phyloP scores from a whole-genome alignment of 1,140 invertebrate genomes.

The Prorops nasuta region DNA sequence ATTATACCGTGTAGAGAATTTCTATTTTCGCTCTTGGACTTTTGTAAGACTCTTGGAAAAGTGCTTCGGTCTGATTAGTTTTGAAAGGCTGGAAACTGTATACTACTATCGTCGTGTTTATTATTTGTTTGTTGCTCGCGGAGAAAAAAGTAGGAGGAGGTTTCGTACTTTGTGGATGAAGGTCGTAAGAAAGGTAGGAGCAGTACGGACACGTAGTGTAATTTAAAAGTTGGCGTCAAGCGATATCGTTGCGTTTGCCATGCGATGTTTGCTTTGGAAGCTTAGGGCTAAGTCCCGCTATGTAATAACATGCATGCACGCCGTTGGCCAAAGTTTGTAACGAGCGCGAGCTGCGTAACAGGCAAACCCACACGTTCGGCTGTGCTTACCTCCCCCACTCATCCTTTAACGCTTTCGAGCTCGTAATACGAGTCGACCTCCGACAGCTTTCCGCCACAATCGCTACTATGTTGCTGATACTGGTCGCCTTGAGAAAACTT shows the following conservation, averaged over 20 bases:
- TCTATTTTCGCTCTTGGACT: too few relatives aligned
- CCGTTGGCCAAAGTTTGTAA: slow-evolving; percentile 33
- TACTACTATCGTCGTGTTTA: too few relatives aligned
- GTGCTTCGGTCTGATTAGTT: too few relatives aligned
- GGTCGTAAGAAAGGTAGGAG: background rate
- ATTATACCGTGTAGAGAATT: too few relatives aligned
- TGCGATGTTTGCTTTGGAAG: slow-evolving; percentile 31
- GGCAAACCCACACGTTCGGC: slow-evolving; percentile 14
- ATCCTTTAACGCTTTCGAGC: slow-evolving; percentile 3
- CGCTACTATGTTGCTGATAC: slow-evolving; percentile 2
- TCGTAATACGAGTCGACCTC: slow-evolving; percentile 18
- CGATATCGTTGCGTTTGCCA: slow-evolving; percentile 15
- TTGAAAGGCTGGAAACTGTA: too few relatives aligned
- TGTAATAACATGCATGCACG: slow-evolving; percentile 39
- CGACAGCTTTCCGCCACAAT: slow-evolving; percentile 12
- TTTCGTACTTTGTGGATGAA: background rate
- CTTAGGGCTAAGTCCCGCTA: slow-evolving; percentile 32
- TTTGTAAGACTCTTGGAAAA: too few relatives aligned
- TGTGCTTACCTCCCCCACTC: slow-evolving; percentile 2
- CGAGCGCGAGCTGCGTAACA: slow-evolving; percentile 28
- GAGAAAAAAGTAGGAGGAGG: too few relatives aligned
- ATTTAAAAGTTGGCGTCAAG: slow-evolving; percentile 31
- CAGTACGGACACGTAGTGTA: slow-evolving; percentile 19
- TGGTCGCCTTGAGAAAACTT: slow-evolving; percentile 27
- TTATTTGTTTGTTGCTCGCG: too few relatives aligned